Conservation (phyloP, 2,797 vertebrate species). For the Halcyon chelicuti region DNA sequence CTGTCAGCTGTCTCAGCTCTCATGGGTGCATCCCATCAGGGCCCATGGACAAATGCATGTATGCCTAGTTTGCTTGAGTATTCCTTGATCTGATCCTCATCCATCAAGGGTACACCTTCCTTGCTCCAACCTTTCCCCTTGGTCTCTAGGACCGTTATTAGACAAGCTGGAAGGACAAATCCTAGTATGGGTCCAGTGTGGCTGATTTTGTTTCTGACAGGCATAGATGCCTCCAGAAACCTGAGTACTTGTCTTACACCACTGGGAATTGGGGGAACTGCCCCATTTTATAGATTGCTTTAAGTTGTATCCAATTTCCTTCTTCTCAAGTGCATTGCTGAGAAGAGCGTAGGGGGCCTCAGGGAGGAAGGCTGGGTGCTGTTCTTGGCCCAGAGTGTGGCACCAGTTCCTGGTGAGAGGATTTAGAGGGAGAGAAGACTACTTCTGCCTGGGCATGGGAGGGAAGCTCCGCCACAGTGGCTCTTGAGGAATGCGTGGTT, state of each 20-base stretch:
- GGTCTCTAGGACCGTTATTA: background rate
- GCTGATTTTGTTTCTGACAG: background rate
- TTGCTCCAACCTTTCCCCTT: background rate
- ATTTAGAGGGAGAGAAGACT: background rate
- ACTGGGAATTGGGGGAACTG: background rate
- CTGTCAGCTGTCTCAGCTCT: background rate
- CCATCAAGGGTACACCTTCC: background rate
- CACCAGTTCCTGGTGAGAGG: background rate
- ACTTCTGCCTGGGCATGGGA: background rate
- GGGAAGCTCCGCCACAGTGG: background rate
- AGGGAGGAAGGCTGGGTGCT: background rate
- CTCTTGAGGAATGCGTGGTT: background rate
- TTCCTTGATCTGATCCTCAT: background rate
- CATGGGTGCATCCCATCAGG: rapidly evolving
- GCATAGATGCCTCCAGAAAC: background rate
- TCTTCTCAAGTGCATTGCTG: background rate
- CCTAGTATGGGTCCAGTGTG: background rate
- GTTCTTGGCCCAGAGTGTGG: background rate
- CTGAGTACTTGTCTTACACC: background rate
- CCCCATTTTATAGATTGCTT: background rate
- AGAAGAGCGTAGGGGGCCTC: background rate
- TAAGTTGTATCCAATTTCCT: background rate
- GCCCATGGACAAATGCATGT: background rate
- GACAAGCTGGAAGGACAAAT: background rate
- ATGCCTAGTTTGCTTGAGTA: background rate